Percentiles rank a stretch among this genome's conserved stretches.
Evolutionary conservation across 1,140 invertebrate species (phyloP).

Genomic region (Maconellicoccus hirsutus): DNA sequence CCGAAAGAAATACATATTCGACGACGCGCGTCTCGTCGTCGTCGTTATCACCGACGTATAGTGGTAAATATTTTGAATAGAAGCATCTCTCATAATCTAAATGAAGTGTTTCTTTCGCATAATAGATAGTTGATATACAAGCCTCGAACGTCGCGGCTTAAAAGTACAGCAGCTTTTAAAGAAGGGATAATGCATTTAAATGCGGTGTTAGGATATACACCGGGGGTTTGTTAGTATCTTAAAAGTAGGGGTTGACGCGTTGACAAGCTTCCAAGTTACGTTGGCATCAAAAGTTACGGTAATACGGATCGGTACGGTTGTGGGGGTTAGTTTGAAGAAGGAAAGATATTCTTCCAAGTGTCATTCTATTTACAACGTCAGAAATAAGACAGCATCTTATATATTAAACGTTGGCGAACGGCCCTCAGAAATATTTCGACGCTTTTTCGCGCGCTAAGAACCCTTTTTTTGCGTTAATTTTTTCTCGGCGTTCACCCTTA

Average conservation of each 20-base stretch:
- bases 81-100: neutral
- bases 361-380: constrained; percentile 21
- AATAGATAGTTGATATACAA: constrained; percentile 21
- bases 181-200: constrained; percentile 21
- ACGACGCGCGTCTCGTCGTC: no score
- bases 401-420: constrained; percentile 21
- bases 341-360: constrained; percentile 16
- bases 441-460: neutral
- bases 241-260: constrained; percentile 19
- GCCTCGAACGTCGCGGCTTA: neutral
- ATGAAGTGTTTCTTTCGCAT: constrained; percentile 17
- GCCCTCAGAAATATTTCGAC: neutral
- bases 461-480: neutral
- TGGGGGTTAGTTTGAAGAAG: constrained; percentile 12
- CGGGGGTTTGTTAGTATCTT: constrained; percentile 19
- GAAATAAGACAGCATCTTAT: constrained; percentile 21
- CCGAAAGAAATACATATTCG: no score
- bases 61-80: neutral
- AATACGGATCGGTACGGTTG: neutral
- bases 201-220: constrained; percentile 20
- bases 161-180: constrained; percentile 20
- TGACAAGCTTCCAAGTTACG: constrained; percentile 20
- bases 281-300: constrained; percentile 17
- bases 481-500: neutral
- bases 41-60: no score